Percentiles rank a stretch among this genome's conserved stretches.
Evolutionary conservation across 2,797 vertebrate genomes (phyloP).

Genomic region (Halcyon badia): DNA sequence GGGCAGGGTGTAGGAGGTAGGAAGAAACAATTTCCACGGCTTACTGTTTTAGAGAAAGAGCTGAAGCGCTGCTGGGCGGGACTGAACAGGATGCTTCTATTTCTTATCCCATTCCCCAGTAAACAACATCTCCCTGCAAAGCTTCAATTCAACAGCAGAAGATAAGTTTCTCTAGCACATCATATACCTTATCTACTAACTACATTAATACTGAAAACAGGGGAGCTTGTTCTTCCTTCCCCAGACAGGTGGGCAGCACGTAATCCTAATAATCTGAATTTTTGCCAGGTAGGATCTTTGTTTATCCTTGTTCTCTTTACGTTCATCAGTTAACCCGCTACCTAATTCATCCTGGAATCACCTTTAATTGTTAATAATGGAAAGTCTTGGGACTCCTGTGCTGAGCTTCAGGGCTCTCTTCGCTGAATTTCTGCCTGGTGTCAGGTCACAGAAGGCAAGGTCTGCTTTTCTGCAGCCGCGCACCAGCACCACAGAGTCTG

Average conservation of each 20-base stretch:
- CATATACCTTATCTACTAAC: constrained; percentile 4
- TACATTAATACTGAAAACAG: constrained; percentile 16
- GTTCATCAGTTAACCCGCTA: constrained; percentile 21
- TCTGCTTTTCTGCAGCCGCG: not conserved
- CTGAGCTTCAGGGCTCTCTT: constrained; percentile 22
- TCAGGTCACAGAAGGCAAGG: constrained; percentile 50
- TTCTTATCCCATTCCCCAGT: not conserved
- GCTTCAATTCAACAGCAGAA: not conserved
- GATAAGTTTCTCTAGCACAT: not conserved
- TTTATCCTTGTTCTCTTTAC: constrained; percentile 29
- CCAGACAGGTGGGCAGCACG: constrained; percentile 4
- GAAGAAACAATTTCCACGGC: not conserved
- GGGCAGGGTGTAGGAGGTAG: not conserved
- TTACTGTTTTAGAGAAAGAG: not conserved
- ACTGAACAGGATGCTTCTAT: constrained; percentile 11
- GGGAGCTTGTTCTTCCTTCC: constrained; percentile 1
- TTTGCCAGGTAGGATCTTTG: constrained; percentile 11
- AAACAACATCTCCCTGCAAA: not conserved
- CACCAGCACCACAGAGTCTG: not conserved
- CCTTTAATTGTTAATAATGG: constrained; percentile 76
- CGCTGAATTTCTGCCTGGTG: constrained; percentile 48
- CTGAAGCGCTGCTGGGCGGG: not conserved
- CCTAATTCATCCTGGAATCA: constrained; percentile 46
- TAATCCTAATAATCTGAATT: constrained; percentile 4
- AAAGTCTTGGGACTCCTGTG: constrained; percentile 22